Percentiles rank a stretch among this genome's conserved stretches.
Conservation (phyloP, 2,888 invertebrate species). For the Phyllotreta cruciferae region DNA sequence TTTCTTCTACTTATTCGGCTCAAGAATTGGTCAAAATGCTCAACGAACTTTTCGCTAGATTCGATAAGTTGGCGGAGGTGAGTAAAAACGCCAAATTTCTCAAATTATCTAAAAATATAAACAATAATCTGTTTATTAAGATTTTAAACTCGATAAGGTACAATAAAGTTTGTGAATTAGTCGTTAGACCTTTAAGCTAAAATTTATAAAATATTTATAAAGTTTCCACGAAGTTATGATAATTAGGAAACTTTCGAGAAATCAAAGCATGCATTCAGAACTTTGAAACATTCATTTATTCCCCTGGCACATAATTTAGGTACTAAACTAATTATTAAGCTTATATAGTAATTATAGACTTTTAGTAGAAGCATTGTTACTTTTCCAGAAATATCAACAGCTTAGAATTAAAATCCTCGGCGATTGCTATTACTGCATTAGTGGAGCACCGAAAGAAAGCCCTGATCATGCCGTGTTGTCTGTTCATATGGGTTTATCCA, state of each 20-base stretch:
- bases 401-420: conserved; percentile 94
- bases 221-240: background rate
- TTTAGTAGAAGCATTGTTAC: background rate
- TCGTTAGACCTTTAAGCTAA: too few species aligned
- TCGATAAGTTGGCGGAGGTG: conserved; percentile 88
- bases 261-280: too few species aligned
- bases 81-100: conserved; percentile 41
- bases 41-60: conserved; percentile 94
- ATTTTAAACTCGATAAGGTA: background rate
- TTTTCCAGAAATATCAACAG: conserved; percentile 87
- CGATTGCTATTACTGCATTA: conserved; percentile 97
- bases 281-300: too few species aligned
- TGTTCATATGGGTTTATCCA: conserved; percentile 94
- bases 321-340: too few species aligned
- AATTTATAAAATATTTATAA: background rate
- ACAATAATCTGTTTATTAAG: background rate
- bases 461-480: conserved; percentile 92
- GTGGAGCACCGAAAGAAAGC: conserved; percentile 90
- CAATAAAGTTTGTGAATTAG: too few species aligned
- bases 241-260: too few species aligned
- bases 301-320: too few species aligned
- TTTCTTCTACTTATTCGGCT: conserved; percentile 93
- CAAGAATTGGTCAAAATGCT: conserved; percentile 95
- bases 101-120: background rate
- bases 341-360: background rate